Conservation (phyloP, 2,797 vertebrate genomes). For the Phalanger gymnotis region DNA sequence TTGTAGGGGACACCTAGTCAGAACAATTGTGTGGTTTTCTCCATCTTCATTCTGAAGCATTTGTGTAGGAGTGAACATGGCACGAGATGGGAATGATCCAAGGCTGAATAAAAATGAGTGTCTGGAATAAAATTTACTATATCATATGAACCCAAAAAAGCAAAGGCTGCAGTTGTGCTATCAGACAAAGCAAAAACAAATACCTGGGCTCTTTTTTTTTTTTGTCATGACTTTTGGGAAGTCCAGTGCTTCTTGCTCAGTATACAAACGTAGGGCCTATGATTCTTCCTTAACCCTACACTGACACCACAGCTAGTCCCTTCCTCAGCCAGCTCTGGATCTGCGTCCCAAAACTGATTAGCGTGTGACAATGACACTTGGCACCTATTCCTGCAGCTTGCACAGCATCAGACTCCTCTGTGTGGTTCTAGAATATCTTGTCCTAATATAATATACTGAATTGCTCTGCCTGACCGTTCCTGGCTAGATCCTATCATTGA, state of each 20-base stretch:
- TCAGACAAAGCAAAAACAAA: background rate
- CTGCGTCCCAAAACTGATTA: background rate
- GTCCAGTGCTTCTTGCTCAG: background rate
- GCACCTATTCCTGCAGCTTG: background rate
- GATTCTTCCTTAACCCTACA: background rate
- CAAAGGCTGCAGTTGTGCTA: background rate
- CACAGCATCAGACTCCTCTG: background rate
- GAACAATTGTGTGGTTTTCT: background rate
- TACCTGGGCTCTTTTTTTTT: background rate
- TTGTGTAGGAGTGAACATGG: background rate
- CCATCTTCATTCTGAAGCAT: background rate
- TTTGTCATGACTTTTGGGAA: background rate
- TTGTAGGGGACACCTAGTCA: background rate
- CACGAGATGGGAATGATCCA: background rate
- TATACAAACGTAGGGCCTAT: background rate
- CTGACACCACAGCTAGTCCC: background rate
- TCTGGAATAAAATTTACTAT: background rate
- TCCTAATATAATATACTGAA: background rate
- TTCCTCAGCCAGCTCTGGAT: background rate
- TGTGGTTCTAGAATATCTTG: background rate
- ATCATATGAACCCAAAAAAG: background rate
- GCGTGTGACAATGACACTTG: no score
- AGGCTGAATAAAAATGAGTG: background rate
- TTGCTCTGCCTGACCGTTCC: background rate
- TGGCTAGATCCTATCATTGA: background rate